Percentiles rank a stretch among this genome's conserved stretches.
phyloP scores from a whole-genome alignment of 2,888 invertebrate genomes.

The Sicus ferrugineus region DNA sequence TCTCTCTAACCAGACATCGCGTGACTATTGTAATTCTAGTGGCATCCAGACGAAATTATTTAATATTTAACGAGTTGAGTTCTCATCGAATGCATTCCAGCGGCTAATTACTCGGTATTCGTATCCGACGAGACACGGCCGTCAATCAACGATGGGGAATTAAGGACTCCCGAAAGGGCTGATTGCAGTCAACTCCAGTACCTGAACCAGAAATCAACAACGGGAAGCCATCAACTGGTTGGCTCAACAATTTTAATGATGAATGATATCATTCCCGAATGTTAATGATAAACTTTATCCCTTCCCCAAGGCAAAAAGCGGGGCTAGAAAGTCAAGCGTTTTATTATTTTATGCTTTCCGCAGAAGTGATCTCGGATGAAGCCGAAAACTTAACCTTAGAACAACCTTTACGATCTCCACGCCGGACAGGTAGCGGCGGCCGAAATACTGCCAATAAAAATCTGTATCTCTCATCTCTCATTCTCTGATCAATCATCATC shows the following conservation, averaged over 20 bases:
- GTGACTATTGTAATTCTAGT: neutral
- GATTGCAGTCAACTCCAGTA: neutral
- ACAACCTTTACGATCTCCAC: too few species aligned
- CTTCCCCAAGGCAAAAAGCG: neutral
- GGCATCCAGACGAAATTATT: neutral
- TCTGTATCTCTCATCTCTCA: constrained; percentile 19
- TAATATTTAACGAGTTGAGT: neutral
- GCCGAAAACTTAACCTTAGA: neutral
- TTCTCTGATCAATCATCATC: constrained; percentile 12
- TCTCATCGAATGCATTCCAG: constrained; percentile 12
- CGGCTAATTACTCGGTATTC: too few species aligned
- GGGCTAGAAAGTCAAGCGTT: neutral
- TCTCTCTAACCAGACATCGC: too few species aligned
- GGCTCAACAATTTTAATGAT: neutral
- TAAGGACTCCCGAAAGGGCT: neutral
- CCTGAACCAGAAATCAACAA: neutral
- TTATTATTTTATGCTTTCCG: neutral
- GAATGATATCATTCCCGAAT: constrained; percentile 5
- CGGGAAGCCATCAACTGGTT: neutral
- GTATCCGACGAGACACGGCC: neutral
- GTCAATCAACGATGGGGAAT: too few species aligned
- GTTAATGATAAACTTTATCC: constrained; percentile 1
- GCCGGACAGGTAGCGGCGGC: constrained; percentile 5
- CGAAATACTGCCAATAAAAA: neutral
- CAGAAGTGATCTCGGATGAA: neutral